Evolutionary conservation across 2,888 invertebrate genomes (phyloP).

Genomic region (Phrixothrix hirtus): DNA sequence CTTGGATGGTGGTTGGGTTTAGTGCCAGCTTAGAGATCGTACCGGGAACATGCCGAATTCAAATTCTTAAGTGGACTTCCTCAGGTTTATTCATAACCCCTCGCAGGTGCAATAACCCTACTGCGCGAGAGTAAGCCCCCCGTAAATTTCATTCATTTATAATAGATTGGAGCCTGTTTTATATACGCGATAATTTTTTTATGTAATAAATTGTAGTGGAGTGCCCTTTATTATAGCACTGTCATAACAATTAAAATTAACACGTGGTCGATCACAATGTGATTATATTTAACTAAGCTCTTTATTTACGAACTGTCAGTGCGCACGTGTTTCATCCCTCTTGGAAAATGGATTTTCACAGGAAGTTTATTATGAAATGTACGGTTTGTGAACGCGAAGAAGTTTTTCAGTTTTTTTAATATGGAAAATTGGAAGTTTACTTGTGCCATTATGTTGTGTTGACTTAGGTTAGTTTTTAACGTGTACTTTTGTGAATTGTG

Average conservation of each 20-base stretch:
- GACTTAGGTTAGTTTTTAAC: slow-evolving; percentile 12
- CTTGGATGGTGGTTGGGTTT: slow-evolving; percentile 44
- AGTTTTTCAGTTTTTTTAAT: slow-evolving; percentile 24
- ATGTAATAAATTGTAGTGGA: too few species aligned
- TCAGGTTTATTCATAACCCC: slow-evolving; percentile 15
- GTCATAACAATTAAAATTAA: too few species aligned
- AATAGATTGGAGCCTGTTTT: too few species aligned
- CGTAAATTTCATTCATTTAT: too few species aligned
- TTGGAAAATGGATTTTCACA: slow-evolving; percentile 46
- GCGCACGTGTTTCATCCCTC: slow-evolving; percentile 30
- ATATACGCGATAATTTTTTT: too few species aligned
- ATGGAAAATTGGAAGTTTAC: neutral
- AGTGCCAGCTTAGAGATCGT: slow-evolving; percentile 50
- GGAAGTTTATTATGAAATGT: slow-evolving; percentile 48
- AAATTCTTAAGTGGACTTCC: slow-evolving; percentile 17
- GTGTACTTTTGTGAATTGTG: too few species aligned
- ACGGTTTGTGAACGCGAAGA: slow-evolving; percentile 42
- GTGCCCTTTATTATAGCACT: too few species aligned
- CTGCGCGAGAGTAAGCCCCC: neutral
- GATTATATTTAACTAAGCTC: too few species aligned
- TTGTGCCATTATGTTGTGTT: slow-evolving; percentile 1
- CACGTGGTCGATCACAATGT: too few species aligned
- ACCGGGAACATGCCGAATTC: slow-evolving; percentile 39
- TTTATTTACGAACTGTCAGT: slow-evolving; percentile 32
- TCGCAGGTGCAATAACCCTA: too few species aligned